Percentiles rank a stretch among this genome's conserved stretches.
These are phyloP conservation scores for Venusia cambrica DNA, from an alignment of 2,888 invertebrate species.

Conservation along the genomic window DNA sequence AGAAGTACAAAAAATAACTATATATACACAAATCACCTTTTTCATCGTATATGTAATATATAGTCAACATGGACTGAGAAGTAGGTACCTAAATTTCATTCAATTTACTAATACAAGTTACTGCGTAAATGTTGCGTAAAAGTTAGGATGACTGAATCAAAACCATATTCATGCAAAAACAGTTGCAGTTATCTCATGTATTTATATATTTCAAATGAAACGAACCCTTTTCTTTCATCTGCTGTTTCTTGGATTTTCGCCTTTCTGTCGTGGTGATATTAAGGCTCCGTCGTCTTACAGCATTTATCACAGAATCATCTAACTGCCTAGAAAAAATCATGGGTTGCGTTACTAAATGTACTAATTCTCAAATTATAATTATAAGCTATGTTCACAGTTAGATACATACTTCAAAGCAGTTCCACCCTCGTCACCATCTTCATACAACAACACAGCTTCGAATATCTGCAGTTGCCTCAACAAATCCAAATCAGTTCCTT, in stretches of 20 bases:
- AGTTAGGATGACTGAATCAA: slow-evolving; percentile 1
- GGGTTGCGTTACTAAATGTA: not conserved
- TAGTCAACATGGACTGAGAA: too few species aligned
- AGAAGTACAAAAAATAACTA: too few species aligned
- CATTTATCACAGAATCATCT: slow-evolving; percentile 86
- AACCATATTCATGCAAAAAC: slow-evolving; percentile 21
- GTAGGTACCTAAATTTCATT: too few species aligned
- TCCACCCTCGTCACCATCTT: slow-evolving; percentile 85
- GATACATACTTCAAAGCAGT: slow-evolving; percentile 78
- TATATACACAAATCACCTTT: too few species aligned
- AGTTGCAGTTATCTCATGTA: slow-evolving; percentile 5
- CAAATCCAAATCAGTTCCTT: slow-evolving; percentile 95
- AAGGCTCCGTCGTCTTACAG: slow-evolving; percentile 81
- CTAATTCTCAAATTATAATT: slow-evolving; percentile 33
- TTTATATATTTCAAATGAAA: too few species aligned
- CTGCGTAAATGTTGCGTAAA: too few species aligned
- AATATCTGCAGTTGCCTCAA: slow-evolving; percentile 96
- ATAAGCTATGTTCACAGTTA: too few species aligned
- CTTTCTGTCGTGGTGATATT: slow-evolving; percentile 82
- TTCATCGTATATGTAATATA: too few species aligned
- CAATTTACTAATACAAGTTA: too few species aligned
- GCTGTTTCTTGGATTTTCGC: slow-evolving; percentile 84
- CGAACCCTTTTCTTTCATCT: slow-evolving; percentile 87
- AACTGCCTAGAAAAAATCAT: slow-evolving; percentile 71
- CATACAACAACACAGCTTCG: slow-evolving; percentile 94